These are phyloP conservation scores for Scalopus aquaticus DNA, from an alignment of 2,113 vertebrate species.

Conservation along the genomic window DNA sequence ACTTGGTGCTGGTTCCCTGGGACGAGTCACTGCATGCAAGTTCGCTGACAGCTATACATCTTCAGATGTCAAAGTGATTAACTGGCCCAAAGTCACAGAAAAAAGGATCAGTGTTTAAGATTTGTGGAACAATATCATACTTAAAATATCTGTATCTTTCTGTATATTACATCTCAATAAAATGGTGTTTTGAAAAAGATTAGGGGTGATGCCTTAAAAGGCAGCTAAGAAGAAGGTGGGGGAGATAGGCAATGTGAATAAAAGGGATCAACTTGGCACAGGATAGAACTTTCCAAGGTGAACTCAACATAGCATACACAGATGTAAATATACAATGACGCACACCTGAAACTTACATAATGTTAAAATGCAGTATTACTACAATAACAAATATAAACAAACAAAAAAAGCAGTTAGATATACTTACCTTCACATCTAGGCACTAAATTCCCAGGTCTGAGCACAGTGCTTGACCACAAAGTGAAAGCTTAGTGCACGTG, in stretches of 20 bases:
- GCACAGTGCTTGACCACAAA: background rate
- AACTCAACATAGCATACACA: too few relatives aligned
- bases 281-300: too few relatives aligned
- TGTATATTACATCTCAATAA: background rate
- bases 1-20: background rate
- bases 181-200: background rate
- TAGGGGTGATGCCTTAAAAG: constrained; percentile 27
- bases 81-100: too few relatives aligned
- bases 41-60: background rate
- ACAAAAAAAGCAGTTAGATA: background rate
- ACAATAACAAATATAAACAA: too few relatives aligned
- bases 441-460: background rate
- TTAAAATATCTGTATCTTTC: background rate
- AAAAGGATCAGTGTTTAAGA: background rate
- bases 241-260: too few relatives aligned
- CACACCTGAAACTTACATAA: too few relatives aligned
- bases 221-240: background rate
- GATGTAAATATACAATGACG: too few relatives aligned
- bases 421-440: background rate
- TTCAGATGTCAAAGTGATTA: too few relatives aligned
- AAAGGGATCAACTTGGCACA: too few relatives aligned
- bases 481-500: background rate
- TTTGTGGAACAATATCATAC: background rate
- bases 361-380: too few relatives aligned
- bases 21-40: background rate